A percentile compares a stretch with the other conserved stretches of the same genome.
phyloP scores from a whole-genome alignment of 2,113 vertebrate genomes.

The Tricholaema leucomelas region DNA sequence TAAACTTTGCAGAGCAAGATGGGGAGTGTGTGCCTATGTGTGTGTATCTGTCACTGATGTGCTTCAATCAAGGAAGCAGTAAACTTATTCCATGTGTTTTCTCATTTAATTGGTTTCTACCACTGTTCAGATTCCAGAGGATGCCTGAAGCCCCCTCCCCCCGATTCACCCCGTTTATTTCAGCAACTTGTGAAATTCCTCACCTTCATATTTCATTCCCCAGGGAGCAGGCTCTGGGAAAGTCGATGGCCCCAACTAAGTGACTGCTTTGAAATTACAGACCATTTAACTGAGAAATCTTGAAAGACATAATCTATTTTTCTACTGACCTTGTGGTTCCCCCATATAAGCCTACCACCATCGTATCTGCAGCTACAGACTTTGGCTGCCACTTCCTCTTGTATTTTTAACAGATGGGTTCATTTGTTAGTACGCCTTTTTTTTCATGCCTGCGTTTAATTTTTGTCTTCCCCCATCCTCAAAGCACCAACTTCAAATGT shows the following conservation, averaged over 20 bases:
- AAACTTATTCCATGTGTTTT: slow-evolving; percentile 57
- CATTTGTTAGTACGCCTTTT: background rate
- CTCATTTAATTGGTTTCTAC: slow-evolving; percentile 58
- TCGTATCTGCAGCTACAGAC: background rate
- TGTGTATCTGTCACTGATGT: slow-evolving; percentile 12
- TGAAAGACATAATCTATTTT: background rate
- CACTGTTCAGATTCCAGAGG: slow-evolving; percentile 38
- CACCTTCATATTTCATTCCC: slow-evolving; percentile 45
- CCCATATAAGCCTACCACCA: background rate
- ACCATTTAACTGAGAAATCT: background rate
- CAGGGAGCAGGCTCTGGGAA: background rate
- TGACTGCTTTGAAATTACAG: slow-evolving; percentile 35
- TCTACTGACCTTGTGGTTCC: background rate
- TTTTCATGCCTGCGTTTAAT: slow-evolving; percentile 28
- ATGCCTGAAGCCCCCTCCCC: background rate
- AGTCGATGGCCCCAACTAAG: slow-evolving; percentile 16
- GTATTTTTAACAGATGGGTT: slow-evolving; percentile 46
- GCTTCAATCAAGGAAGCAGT: slow-evolving; percentile 23
- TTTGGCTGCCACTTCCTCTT: slow-evolving; percentile 34
- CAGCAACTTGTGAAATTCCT: slow-evolving; percentile 69
- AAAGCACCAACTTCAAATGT: slow-evolving; percentile 8
- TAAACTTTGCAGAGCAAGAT: background rate
- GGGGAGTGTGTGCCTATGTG: background rate
- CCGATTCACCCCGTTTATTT: slow-evolving; percentile 33
- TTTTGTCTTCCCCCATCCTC: background rate